Base-by-base conservation (phyloP, 2,113 vertebrate genomes). In the Paracanthobrama guichenoti region DNA sequence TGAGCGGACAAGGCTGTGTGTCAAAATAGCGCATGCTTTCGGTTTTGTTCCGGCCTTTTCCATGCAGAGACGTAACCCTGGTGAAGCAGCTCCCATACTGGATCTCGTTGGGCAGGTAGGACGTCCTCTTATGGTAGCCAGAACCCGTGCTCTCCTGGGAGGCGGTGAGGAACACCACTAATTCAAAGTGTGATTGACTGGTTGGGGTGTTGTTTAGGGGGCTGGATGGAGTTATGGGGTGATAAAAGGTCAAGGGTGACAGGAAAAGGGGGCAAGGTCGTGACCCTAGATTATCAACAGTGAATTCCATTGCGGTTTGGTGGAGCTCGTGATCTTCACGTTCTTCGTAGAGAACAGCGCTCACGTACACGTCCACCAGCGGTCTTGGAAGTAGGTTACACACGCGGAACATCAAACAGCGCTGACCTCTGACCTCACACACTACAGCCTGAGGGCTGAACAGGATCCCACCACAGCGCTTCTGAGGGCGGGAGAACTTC, bases 401-500 rank as follows among this genome's bases (percentile, higher is more conserved):
- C 88, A 97, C 97, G 89, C 97, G 95, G 84, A 99, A 95, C 94
- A 96, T 94, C 8, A 99, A 93, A 59, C 95, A 93, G 0, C 91
- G 93, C 90, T 97, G 96, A 42, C 96, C 97, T 79, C 96, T 95
- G 0, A 86, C 85, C 67, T 95, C 94, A 1, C 96, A 93, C 85
- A 99, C 95, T 20, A 97, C 93, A 0, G 97, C 97, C 9, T 93
- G 93, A 69, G 92, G 95, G 9, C 96, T 98, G 92, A 99, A 99
- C 74, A 95, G 94, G 87, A 99, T 98, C 85, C 95, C 96, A 81
- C 95, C 95, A 0, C 96, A 96, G 72, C 96, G 94, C 85, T 98
- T 98, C 92, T 98, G 97, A 16, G 98, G 96, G n/a, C 96, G 94
- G 0, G 97, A 96, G 0, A 99, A 98, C 94, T 99, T 99, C 75